A percentile compares a stretch with the other conserved stretches of the same genome.
phyloP scores from a whole-genome alignment of 2,888 invertebrate species.

The Tetanocera ferruginea region DNA sequence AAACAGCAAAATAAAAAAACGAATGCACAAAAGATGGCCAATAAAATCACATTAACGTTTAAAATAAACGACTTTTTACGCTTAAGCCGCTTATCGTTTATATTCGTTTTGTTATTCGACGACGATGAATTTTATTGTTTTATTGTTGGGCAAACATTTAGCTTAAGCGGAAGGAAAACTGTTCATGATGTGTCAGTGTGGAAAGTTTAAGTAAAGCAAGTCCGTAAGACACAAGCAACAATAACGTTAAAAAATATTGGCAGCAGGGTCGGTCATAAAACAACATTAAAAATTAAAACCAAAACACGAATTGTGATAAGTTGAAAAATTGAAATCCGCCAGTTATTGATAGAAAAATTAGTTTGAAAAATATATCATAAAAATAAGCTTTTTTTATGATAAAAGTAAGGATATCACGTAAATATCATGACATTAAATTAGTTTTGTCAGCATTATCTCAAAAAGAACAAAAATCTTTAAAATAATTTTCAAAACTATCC shows the following conservation, averaged over 20 bases:
- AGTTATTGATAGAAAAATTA: too few relatives aligned
- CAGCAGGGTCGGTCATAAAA: neutral
- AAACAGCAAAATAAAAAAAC: neutral
- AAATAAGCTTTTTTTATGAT: too few relatives aligned
- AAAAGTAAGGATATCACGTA: too few relatives aligned
- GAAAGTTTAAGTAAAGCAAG: neutral
- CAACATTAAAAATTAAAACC: too few relatives aligned
- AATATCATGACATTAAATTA: too few relatives aligned
- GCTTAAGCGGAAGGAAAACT: neutral
- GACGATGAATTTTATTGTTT: neutral
- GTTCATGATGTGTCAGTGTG: neutral
- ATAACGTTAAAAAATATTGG: neutral
- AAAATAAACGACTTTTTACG: conserved; percentile 13
- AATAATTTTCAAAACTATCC: too few relatives aligned
- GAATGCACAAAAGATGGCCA: conserved; percentile 1
- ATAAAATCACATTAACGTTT: conserved; percentile 14
- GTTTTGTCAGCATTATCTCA: too few relatives aligned
- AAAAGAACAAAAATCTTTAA: too few relatives aligned
- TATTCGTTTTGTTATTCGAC: neutral
- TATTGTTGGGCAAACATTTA: neutral
- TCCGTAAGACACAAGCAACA: neutral
- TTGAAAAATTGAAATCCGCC: too few relatives aligned
- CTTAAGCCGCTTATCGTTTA: conserved; percentile 3
- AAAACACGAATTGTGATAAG: too few relatives aligned
- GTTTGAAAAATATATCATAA: too few relatives aligned